Evolutionary conservation across 2,113 vertebrate genomes (phyloP).

Genomic region (Gymnorhina tibicen): DNA sequence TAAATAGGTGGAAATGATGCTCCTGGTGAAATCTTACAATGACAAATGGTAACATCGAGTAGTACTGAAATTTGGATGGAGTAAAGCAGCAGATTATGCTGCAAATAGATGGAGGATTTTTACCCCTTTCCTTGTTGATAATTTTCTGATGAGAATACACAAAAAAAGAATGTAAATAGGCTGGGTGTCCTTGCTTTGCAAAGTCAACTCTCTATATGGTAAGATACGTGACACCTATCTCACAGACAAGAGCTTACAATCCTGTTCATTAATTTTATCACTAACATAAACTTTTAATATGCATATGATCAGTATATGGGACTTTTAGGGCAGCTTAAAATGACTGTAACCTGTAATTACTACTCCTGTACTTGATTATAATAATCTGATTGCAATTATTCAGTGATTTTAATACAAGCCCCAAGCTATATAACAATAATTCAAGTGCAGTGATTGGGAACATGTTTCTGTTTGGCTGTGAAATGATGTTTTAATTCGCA

Average conservation of each 20-base stretch:
- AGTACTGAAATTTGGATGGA: background rate
- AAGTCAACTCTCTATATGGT: conserved; percentile 47
- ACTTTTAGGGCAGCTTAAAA: conserved; percentile 94
- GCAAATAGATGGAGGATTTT: background rate
- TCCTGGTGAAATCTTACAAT: background rate
- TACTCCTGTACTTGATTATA: conserved; percentile 98
- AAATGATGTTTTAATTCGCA: conserved; percentile 91
- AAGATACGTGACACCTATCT: conserved; percentile 70
- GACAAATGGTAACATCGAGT: background rate
- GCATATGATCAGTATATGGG: conserved; percentile 88
- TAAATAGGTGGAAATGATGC: background rate
- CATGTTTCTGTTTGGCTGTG: conserved; percentile 95
- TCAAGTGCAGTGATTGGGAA: conserved; percentile 95
- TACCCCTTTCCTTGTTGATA: background rate
- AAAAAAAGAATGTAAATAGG: conserved; percentile 3
- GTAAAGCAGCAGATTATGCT: background rate
- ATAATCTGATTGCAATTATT: conserved; percentile 99
- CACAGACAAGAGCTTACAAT: conserved; percentile 85
- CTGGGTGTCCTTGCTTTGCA: conserved; percentile 45
- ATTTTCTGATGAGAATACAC: background rate
- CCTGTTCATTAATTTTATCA: conserved; percentile 99
- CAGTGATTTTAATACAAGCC: conserved; percentile 99
- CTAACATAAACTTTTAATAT: conserved; percentile 99
- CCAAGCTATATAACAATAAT: conserved; percentile 99
- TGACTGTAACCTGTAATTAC: conserved; percentile 99